Evolutionary conservation across 1,140 invertebrate genomes (phyloP).

Genomic region (Gonatopus flavifemur): DNA sequence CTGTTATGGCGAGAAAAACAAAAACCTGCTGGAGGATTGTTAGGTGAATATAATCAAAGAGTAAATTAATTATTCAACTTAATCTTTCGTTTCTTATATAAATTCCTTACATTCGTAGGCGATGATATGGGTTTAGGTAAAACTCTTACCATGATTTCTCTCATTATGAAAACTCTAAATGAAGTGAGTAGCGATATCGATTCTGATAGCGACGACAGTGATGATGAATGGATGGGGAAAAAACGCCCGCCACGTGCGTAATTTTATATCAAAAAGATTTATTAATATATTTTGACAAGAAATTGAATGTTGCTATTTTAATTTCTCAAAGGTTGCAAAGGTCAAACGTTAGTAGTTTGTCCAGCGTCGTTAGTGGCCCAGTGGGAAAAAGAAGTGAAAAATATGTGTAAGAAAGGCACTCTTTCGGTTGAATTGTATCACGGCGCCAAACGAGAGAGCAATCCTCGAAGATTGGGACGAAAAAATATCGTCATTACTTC

Average conservation of each 20-base stretch:
- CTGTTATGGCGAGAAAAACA: conserved; percentile 85
- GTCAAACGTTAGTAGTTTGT: conserved; percentile 84
- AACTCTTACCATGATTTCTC: conserved; percentile 88
- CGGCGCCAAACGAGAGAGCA: conserved; percentile 72
- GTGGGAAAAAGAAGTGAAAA: conserved; percentile 82
- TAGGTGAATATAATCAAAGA: conserved; percentile 51
- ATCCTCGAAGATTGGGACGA: conserved; percentile 63
- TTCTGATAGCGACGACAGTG: conserved; percentile 28
- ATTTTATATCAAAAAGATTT: conserved; percentile 7
- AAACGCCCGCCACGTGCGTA: conserved; percentile 46
- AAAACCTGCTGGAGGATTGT: conserved; percentile 77
- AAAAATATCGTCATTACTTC: conserved; percentile 79
- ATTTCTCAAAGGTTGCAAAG: conserved; percentile 38
- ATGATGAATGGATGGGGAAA: conserved; percentile 29
- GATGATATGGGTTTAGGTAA: conserved; percentile 97
- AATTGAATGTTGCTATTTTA: neutral
- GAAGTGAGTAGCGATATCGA: conserved; percentile 34
- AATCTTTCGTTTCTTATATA: neutral
- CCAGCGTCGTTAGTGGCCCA: conserved; percentile 83
- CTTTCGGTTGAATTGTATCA: conserved; percentile 77
- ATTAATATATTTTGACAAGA: neutral
- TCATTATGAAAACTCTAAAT: conserved; percentile 59
- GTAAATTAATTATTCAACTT: neutral
- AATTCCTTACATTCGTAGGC: conserved; percentile 58
- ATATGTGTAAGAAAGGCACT: conserved; percentile 63